phyloP scores from a whole-genome alignment of 2,797 vertebrate species.

The Rhyacichthys aspro region DNA sequence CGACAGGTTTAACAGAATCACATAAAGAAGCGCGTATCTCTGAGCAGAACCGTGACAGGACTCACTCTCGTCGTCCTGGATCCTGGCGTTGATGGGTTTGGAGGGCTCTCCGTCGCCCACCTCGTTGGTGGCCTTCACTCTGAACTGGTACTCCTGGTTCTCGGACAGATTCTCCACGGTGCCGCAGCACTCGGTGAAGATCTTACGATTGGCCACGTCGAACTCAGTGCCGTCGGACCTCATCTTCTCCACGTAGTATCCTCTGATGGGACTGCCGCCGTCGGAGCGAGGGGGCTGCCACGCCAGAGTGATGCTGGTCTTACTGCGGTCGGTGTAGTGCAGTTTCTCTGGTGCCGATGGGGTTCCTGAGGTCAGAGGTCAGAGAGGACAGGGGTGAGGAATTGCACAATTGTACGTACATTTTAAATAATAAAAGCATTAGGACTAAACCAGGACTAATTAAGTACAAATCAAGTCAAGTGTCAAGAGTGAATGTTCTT shows the following conservation, averaged over 20 bases:
- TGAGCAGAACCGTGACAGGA: background rate
- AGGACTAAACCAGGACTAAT: too few relatives aligned
- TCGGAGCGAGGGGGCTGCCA: slow-evolving; percentile 92
- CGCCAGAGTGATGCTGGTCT: slow-evolving; percentile 86
- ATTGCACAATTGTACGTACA: too few relatives aligned
- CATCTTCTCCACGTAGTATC: slow-evolving; percentile 95
- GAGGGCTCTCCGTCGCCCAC: slow-evolving; percentile 91
- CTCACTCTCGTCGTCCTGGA: slow-evolving; percentile 94
- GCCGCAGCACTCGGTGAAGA: slow-evolving; percentile 83
- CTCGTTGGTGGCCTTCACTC: slow-evolving; percentile 92
- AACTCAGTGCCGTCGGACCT: slow-evolving; percentile 89
- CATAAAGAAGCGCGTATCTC: background rate
- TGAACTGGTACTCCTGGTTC: slow-evolving; percentile 92
- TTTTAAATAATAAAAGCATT: too few relatives aligned
- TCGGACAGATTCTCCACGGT: slow-evolving; percentile 91
- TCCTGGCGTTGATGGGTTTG: slow-evolving; percentile 85
- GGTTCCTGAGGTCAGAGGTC: slow-evolving; percentile 77
- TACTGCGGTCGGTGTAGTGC: slow-evolving; percentile 89
- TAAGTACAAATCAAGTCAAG: too few relatives aligned
- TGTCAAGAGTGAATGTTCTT: too few relatives aligned
- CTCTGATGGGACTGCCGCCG: slow-evolving; percentile 89
- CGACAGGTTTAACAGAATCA: background rate
- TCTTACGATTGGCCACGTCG: slow-evolving; percentile 88
- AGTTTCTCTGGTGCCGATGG: slow-evolving; percentile 94
- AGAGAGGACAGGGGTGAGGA: too few relatives aligned